Percentiles rank a stretch among this genome's conserved stretches.
Evolutionary conservation across 2,888 invertebrate species (phyloP).

Genomic region (Boloria euphrosyne): DNA sequence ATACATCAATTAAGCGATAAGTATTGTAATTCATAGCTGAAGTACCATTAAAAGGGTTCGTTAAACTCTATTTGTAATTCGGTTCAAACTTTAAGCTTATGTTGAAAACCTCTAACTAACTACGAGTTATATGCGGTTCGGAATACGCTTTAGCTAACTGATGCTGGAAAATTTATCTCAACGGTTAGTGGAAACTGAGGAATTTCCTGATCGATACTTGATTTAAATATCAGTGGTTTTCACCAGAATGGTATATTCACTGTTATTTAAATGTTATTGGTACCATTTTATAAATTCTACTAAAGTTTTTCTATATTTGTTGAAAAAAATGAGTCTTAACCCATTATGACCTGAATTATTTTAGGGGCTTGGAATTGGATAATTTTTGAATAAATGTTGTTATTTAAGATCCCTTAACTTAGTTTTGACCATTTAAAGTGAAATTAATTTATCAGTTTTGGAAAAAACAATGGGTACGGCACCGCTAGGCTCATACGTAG

Average conservation of each 20-base stretch:
- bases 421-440: too few relatives aligned
- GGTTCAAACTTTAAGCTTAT: slow-evolving; percentile 28
- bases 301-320: too few relatives aligned
- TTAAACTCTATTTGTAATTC: slow-evolving; percentile 33
- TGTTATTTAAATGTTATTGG: background rate
- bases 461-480: too few relatives aligned
- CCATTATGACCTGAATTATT: too few relatives aligned
- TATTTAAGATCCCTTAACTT: too few relatives aligned
- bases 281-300: background rate
- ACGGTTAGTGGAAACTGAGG: slow-evolving; percentile 13
- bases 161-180: slow-evolving; percentile 33
- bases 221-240: slow-evolving; percentile 11
- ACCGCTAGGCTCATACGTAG: too few relatives aligned
- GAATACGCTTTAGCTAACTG: slow-evolving; percentile 36
- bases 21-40: slow-evolving; percentile 1
- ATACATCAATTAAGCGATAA: slow-evolving; percentile 1
- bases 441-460: too few relatives aligned
- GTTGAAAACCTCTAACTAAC: slow-evolving; percentile 29
- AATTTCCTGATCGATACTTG: slow-evolving; percentile 22
- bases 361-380: too few relatives aligned
- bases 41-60: slow-evolving; percentile 25
- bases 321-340: background rate
- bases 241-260: background rate
- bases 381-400: too few relatives aligned
- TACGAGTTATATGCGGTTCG: slow-evolving; percentile 35